These are phyloP conservation scores for Menura novaehollandiae DNA, from an alignment of 2,113 vertebrate genomes.

Conservation along the genomic window DNA sequence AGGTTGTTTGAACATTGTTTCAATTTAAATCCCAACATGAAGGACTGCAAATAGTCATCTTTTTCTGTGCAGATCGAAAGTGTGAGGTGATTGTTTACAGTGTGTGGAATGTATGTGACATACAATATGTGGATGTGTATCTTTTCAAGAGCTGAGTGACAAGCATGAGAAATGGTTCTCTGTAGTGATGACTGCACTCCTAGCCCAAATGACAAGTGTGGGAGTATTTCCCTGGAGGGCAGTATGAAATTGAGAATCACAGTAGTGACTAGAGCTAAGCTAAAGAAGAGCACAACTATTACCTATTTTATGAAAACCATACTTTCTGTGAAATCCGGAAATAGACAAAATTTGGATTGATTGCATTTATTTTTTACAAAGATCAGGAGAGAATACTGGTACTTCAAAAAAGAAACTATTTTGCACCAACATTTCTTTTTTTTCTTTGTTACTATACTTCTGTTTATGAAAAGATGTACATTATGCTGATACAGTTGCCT, in stretches of 20 bases:
- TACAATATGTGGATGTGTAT: background rate
- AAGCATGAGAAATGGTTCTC: constrained; percentile 20
- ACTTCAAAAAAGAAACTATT: background rate
- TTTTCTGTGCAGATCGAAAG: background rate
- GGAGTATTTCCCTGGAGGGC: background rate
- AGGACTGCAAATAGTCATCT: background rate
- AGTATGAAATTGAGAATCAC: constrained; percentile 6
- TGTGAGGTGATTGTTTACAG: background rate
- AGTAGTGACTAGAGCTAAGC: background rate
- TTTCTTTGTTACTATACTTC: background rate
- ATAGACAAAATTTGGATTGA: background rate
- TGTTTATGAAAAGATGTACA: background rate
- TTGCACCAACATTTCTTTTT: background rate
- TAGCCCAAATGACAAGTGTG: background rate
- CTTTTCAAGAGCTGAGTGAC: background rate
- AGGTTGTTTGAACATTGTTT: background rate
- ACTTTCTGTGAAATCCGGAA: background rate
- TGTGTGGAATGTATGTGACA: background rate
- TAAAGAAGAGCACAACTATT: background rate
- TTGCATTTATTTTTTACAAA: background rate
- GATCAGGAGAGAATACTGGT: background rate
- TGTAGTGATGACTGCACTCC: background rate
- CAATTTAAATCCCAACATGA: background rate
- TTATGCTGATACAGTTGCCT: background rate
- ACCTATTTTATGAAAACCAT: background rate